A percentile compares a stretch with the other conserved stretches of the same genome.
Evolutionary conservation across 2,113 vertebrate genomes (phyloP).

Genomic region (Halichoeres trimaculatus): DNA sequence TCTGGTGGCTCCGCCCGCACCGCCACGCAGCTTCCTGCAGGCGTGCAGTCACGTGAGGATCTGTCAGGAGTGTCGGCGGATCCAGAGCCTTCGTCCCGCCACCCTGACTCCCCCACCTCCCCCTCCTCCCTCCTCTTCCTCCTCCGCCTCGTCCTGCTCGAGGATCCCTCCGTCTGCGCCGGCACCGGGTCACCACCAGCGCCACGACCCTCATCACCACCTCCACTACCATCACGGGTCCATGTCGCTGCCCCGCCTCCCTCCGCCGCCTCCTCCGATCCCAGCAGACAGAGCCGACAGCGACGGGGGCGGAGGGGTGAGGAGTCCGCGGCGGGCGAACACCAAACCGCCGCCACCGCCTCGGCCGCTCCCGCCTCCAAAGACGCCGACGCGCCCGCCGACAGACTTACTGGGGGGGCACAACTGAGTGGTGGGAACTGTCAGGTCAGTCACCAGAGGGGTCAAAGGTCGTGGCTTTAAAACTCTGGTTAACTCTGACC

Average conservation of each 20-base stretch:
- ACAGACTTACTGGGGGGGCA: conserved; percentile 73
- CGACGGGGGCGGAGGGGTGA: conserved; percentile 79
- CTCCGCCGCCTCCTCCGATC: conserved; percentile 46
- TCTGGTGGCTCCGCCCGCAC: conserved; percentile 62
- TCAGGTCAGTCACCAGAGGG: neutral
- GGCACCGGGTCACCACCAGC: conserved; percentile 27
- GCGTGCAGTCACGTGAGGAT: conserved; percentile 81
- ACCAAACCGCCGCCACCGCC: conserved; percentile 82
- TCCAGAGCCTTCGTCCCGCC: conserved; percentile 86
- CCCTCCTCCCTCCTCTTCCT: conserved; percentile 47
- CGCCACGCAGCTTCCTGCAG: conserved; percentile 64
- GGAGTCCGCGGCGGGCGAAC: conserved; percentile 79
- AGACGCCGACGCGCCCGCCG: conserved; percentile 79
- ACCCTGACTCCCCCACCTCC: conserved; percentile 42
- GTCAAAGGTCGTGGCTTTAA: conserved; percentile 21
- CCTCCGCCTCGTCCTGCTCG: conserved; percentile 69
- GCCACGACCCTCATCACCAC: conserved; percentile 59
- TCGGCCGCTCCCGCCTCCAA: conserved; percentile 84
- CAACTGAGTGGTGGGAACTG: conserved; percentile 50
- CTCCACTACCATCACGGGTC: conserved; percentile 62
- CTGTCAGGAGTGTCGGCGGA: conserved; percentile 89
- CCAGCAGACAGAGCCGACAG: conserved; percentile 76
- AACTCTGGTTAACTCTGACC: neutral
- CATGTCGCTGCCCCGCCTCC: conserved; percentile 74
- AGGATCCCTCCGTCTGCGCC: conserved; percentile 54